Evolutionary conservation across 1,140 invertebrate species (phyloP).

Genomic region (Mercenaria mercenaria): DNA sequence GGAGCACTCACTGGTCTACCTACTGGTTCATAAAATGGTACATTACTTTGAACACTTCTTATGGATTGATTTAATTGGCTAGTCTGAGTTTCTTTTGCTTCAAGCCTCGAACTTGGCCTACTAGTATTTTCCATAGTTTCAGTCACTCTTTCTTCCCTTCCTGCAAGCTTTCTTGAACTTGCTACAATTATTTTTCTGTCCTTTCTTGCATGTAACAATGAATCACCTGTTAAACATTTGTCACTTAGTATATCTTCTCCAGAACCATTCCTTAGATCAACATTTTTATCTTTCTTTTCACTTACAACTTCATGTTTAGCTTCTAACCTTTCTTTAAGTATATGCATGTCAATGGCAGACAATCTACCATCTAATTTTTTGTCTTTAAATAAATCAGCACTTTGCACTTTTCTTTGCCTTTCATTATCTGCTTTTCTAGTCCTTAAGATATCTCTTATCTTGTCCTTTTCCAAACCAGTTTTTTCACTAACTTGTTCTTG

Average conservation of each 20-base stretch:
- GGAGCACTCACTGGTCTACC: conserved; percentile 26
- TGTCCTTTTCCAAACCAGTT: background rate
- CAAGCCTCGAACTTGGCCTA: conserved; percentile 41
- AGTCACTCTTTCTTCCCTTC: background rate
- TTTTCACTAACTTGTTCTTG: background rate
- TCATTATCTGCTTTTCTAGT: background rate
- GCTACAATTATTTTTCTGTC: conserved; percentile 50
- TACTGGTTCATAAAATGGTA: conserved; percentile 51
- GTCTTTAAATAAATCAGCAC: conserved; percentile 59
- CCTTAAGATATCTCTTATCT: background rate
- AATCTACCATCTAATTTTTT: conserved; percentile 39
- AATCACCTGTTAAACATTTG: background rate
- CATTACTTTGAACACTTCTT: conserved; percentile 64
- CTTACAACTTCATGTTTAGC: background rate
- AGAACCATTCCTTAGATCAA: background rate
- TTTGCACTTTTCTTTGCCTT: conserved; percentile 33
- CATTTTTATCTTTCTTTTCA: background rate
- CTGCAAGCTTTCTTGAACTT: background rate
- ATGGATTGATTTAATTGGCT: conserved; percentile 48
- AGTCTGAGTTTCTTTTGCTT: conserved; percentile 59
- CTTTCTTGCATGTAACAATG: conserved; percentile 40
- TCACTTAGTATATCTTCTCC: background rate
- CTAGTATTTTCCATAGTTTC: background rate
- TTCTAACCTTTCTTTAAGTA: conserved; percentile 34
- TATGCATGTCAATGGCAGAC: conserved; percentile 35